Base-by-base conservation (phyloP, 2,888 invertebrate genomes). In the Gryllus longicercus region DNA sequence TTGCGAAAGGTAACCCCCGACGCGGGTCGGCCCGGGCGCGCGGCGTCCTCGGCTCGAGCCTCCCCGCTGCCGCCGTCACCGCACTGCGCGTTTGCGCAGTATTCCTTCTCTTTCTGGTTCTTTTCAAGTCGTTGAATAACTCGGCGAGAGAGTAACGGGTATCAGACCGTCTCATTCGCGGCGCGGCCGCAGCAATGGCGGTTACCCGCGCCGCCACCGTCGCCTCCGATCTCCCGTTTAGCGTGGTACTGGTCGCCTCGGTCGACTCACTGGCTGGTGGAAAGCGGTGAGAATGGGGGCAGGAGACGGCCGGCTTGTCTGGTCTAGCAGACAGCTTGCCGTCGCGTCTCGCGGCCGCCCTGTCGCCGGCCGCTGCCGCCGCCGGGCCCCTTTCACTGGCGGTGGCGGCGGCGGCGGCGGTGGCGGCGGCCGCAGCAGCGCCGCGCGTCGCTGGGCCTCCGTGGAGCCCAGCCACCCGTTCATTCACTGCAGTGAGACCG, bases 281-380 rank as follows among this genome's bases (percentile, higher is more conserved):
- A 11, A 63, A 63, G 63, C 63, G 63, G 63, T 63, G 63, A 63
- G 63, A 63, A 63, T 63, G 63, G 63, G 63, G 63, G 63, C 63
- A 63, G 18, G 63, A 63, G 63, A 63, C 11, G 3, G 63, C 11
- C 63, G 63, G 63, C 63, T 63, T 63, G 63, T 63, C 63, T 63
- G 63, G 63, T 63, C 63, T 63, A 63, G 63, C 63, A 63, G 63
- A 63, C 63, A 18, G 63, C 63, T 63, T 63, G 11, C 11, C 63
- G 63, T 63, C 63, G 63, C 63, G 63, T 63, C 63, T 63, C 16
- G 63, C 63, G 63, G 14, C 63, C 63, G 63, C 63, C 63, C 63
- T 63, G 63, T 63, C 63, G 63, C 63, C 63, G 63, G n/a, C 63
- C 63, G 63, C 63, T 63, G 63, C 63, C 63, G 63, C 63, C 63